A percentile compares a stretch with the other conserved stretches of the same genome.
phyloP scores from a whole-genome alignment of 2,797 vertebrate genomes.

The Echiichthys vipera region DNA sequence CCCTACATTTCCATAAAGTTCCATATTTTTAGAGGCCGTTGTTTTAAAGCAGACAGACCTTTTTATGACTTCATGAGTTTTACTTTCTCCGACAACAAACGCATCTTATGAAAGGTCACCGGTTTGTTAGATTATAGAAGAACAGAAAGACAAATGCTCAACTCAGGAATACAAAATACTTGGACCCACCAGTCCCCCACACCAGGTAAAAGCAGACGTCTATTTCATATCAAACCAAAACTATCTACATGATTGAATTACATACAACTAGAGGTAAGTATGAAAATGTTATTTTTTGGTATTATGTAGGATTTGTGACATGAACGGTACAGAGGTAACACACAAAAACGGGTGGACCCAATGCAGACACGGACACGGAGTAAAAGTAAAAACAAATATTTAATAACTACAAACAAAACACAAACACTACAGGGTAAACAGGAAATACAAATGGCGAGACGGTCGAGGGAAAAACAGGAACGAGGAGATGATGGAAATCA shows the following conservation, averaged over 20 bases:
- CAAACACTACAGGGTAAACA: no score
- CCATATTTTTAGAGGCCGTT: constrained; percentile 14
- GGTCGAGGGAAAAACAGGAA: no score
- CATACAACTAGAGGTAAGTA: no score
- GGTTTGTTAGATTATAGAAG: constrained; percentile 4
- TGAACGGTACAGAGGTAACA: no score
- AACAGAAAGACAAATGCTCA: constrained; percentile 7
- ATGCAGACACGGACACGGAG: no score
- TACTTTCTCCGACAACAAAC: constrained; percentile 25
- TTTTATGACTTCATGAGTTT: constrained; percentile 10
- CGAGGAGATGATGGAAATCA: no score
- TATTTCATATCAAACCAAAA: background rate
- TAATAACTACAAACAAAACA: no score
- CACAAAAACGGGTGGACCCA: no score
- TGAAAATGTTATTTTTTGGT: no score
- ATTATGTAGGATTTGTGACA: no score
- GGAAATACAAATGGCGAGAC: no score
- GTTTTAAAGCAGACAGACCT: constrained; percentile 16
- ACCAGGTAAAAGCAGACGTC: background rate
- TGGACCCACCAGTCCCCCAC: background rate
- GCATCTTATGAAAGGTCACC: constrained; percentile 42
- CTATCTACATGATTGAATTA: background rate
- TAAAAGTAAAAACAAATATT: no score
- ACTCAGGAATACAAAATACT: background rate
- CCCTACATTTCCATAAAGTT: constrained; percentile 18